Base-by-base conservation (phyloP, 1,140 invertebrate species). In the Hyphantria cunea region DNA sequence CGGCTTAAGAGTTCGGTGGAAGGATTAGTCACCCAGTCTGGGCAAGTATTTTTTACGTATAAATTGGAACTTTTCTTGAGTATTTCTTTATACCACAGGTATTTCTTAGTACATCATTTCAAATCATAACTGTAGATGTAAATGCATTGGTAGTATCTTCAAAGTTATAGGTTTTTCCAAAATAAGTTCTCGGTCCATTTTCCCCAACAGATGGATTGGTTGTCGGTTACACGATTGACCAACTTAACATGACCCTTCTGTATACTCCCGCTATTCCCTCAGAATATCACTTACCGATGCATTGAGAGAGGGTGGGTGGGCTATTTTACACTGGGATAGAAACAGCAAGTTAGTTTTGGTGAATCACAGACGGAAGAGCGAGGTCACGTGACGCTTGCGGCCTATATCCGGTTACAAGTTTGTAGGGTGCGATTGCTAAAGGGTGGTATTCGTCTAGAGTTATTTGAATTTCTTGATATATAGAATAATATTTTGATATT, bases 281-380 rank as follows among this genome's bases (percentile, higher is more conserved):
- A 31, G 13, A 9, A 17, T 7, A 15, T 13, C 33, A 34, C 13
- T 15, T 37, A 10, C 6, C 42, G 41, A 33, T 12, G 12, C 15
- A 5, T 7, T 25, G 0, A 17, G 45, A 11, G 34, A 6, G 32
- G 51, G 3, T 14, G 41, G 55, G 34, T 15, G 12, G 53, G 0
- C 45, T 48, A 44, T 9, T 39, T 58, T 44, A 13, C 0, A 32
- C 47, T 63, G 45, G 63, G 32, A 53, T n/a, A 61, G 68, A 73
- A 74, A 73, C 47, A 55, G 48, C 59, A 54, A 62, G 66, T 72
- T 65, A 67, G 60, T 72, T 68, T 72, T 68, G 65, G 64, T 67
- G 69, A 61, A 70, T 70, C 44, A 63, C 52, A 58, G 64, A 69
- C 70, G 72, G 72, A 77, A 62, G 64, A 71, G 68, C 68, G 74